Percentiles rank a stretch among this genome's conserved stretches.
Evolutionary conservation across 1,140 invertebrate species (phyloP).

Genomic region (Aphidius ervi): DNA sequence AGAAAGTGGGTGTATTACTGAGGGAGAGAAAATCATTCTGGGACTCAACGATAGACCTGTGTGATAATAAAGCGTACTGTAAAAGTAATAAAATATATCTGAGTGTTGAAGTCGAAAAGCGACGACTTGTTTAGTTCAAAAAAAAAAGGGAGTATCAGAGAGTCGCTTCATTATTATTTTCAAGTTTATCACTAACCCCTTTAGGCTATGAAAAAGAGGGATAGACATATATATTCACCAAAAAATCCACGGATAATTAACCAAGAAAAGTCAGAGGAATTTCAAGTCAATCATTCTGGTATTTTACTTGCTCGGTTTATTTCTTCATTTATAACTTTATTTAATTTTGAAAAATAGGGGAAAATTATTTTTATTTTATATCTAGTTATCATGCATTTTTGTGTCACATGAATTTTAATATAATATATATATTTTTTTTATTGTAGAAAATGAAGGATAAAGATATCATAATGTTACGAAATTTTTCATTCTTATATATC

Average conservation of each 20-base stretch:
- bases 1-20: slow-evolving; percentile 13
- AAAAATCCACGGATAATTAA: slow-evolving; percentile 51
- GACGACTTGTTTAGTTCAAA: slow-evolving; percentile 45
- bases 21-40: slow-evolving; percentile 13
- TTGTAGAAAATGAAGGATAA: too few relatives aligned
- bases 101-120: slow-evolving; percentile 32
- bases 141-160: slow-evolving; percentile 21
- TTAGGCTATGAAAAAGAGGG: slow-evolving; percentile 28
- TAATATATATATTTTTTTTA: too few relatives aligned
- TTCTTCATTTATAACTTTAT: neutral
- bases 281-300: slow-evolving; percentile 5
- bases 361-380: too few relatives aligned
- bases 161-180: slow-evolving; percentile 48
- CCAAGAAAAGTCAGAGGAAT: slow-evolving; percentile 29
- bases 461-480: too few relatives aligned
- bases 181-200: slow-evolving; percentile 49
- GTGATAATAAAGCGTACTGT: slow-evolving; percentile 49
- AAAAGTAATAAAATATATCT: slow-evolving; percentile 51
- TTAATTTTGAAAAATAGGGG: too few relatives aligned
- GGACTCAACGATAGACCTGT: slow-evolving; percentile 20
- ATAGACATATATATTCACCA: slow-evolving; percentile 16
- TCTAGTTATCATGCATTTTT: too few relatives aligned
- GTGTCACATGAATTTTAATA: too few relatives aligned
- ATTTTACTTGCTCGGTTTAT: slow-evolving; percentile 9
- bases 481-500: too few relatives aligned